Evolutionary conservation across 2,888 invertebrate species (phyloP).

Genomic region (Drosophila picticornis): DNA sequence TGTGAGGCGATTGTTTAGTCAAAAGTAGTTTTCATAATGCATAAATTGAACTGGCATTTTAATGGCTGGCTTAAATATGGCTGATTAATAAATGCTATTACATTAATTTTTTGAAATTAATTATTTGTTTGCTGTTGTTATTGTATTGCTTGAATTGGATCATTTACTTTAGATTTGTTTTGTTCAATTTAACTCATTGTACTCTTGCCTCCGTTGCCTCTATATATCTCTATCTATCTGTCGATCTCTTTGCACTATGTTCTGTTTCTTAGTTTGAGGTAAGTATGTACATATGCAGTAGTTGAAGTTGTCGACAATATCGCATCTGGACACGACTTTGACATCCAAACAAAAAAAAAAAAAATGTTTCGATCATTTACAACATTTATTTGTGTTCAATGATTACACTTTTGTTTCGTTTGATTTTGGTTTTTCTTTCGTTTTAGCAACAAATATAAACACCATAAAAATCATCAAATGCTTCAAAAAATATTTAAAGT

Average conservation of each 20-base stretch:
- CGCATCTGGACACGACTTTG: slow-evolving; percentile 41
- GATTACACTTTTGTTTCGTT: slow-evolving; percentile 11
- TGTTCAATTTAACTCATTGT: slow-evolving; percentile 2
- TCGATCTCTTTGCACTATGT: slow-evolving; percentile 32
- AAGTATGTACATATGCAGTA: slow-evolving; percentile 60
- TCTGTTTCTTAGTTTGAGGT: slow-evolving; percentile 57
- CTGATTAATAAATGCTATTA: slow-evolving; percentile 51
- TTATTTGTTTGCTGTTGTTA: slow-evolving; percentile 16
- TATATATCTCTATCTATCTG: slow-evolving; percentile 3
- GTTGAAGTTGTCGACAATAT: slow-evolving; percentile 44
- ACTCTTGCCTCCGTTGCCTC: slow-evolving; percentile 8
- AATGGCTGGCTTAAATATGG: slow-evolving; percentile 15
- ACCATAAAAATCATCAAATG: slow-evolving; percentile 85
- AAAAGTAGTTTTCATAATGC: slow-evolving; percentile 54
- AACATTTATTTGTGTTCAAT: slow-evolving; percentile 27
- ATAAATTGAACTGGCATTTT: slow-evolving; percentile 36
- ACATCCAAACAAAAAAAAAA: slow-evolving; percentile 15
- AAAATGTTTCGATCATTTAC: slow-evolving; percentile 56
- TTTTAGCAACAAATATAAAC: slow-evolving; percentile 38
- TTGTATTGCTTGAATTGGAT: slow-evolving; percentile 36
- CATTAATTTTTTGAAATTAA: slow-evolving; percentile 20
- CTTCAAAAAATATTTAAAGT: slow-evolving; percentile 42
- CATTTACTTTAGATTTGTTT: slow-evolving; percentile 7
- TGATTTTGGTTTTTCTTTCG: slow-evolving; percentile 22
- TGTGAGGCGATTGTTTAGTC: slow-evolving; percentile 81